phyloP scores from a whole-genome alignment of 2,797 vertebrate genomes.

The Nyctibius grandis region DNA sequence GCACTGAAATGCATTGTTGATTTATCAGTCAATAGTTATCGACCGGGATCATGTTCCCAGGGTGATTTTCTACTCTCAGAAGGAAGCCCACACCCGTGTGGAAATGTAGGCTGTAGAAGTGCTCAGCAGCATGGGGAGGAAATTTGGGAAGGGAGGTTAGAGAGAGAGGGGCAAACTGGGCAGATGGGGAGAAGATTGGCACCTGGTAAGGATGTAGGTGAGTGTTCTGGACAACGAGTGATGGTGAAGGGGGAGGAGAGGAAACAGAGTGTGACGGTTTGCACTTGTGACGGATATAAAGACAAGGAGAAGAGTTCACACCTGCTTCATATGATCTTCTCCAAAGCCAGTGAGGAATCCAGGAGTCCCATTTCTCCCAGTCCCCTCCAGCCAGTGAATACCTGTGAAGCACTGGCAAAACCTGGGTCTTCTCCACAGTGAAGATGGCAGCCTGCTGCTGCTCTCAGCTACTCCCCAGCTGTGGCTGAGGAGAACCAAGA shows the following conservation, averaged over 20 bases:
- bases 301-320: not conserved
- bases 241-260: not conserved
- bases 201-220: not conserved
- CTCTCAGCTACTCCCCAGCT: not conserved
- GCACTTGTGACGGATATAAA: not conserved
- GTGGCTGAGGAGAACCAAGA: not conserved
- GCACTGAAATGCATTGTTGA: slow-evolving; percentile 31
- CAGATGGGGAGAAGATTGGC: not conserved
- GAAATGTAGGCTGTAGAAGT: not conserved
- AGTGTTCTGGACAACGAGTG: not conserved
- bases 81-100: not conserved
- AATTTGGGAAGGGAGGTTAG: not conserved
- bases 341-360: not conserved
- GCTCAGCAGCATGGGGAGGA: too few species aligned
- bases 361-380: not conserved
- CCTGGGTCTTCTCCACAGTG: not conserved
- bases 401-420: not conserved
- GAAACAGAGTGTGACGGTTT: not conserved
- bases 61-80: not conserved
- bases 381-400: not conserved
- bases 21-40: slow-evolving; percentile 40
- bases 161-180: not conserved
- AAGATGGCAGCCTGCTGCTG: not conserved
- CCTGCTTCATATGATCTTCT: not conserved
- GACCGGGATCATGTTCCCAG: not conserved